Conservation (phyloP, 2,113 vertebrate genomes). For the Sinosuthora webbiana region DNA sequence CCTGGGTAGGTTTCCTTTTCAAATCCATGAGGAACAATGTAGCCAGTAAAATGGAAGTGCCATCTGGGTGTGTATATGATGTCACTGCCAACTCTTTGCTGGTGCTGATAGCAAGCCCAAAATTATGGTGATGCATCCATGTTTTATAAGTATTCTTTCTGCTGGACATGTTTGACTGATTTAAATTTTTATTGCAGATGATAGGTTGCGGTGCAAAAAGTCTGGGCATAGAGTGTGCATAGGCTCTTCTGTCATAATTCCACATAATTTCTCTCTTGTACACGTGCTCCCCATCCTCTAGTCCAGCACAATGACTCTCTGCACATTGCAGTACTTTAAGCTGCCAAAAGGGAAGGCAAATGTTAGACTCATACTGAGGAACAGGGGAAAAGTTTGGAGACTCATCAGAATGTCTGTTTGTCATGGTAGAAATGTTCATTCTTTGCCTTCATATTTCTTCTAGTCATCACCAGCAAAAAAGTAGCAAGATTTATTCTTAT, state of each 20-base stretch:
- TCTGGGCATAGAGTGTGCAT: conserved; percentile 36
- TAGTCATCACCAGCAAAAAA: conserved; percentile 31
- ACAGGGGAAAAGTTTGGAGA: neutral
- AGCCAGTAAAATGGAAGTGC: conserved; percentile 72
- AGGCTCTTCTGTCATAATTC: conserved; percentile 36
- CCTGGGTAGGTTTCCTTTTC: conserved; percentile 62
- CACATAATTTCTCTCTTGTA: neutral
- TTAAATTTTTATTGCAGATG: conserved; percentile 73
- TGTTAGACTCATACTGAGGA: neutral
- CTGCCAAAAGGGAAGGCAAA: conserved; percentile 16
- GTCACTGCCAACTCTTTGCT: conserved; percentile 70
- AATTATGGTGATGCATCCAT: conserved; percentile 65
- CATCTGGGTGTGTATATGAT: conserved; percentile 75
- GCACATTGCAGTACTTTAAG: neutral
- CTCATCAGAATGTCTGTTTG: neutral
- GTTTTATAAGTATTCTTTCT: conserved; percentile 65
- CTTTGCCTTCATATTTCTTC: conserved; percentile 28
- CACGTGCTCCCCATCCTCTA: neutral
- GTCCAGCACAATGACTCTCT: neutral
- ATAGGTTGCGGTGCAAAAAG: conserved; percentile 54
- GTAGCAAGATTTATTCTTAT: conserved; percentile 17
- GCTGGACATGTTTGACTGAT: conserved; percentile 65
- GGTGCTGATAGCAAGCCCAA: conserved; percentile 67
- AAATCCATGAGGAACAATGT: conserved; percentile 67
- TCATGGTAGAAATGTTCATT: neutral